Conservation (phyloP, 53 echinoderm and acorn worm genomes). For the Echinarachnius parma region DNA sequence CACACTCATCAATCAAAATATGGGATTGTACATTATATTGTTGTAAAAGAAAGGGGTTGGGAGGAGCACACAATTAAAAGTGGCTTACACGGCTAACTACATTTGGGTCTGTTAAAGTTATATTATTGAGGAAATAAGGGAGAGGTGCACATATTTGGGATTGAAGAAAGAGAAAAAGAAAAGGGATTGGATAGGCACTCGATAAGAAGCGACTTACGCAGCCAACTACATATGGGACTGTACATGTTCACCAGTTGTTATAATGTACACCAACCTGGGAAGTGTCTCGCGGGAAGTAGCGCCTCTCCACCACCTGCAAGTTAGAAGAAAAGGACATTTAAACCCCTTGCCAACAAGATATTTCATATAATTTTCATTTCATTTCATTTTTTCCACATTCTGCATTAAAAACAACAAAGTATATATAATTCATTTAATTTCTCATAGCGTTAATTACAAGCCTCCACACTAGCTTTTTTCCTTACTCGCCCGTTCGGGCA, state of each 20-base stretch:
- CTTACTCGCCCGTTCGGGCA: no score
- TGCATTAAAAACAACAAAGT: no score
- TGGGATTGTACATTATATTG: neutral
- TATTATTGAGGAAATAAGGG: neutral
- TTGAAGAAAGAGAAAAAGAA: neutral
- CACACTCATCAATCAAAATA: no score
- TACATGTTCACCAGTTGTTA: slow-evolving; percentile 42
- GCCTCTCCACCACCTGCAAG: slow-evolving; percentile 86
- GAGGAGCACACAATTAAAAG: neutral
- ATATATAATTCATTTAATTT: no score
- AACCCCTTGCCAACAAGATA: neutral
- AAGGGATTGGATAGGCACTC: neutral
- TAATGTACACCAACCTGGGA: slow-evolving; percentile 63
- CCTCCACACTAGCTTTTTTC: no score
- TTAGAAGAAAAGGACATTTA: neutral
- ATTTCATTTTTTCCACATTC: no score
- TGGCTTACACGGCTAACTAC: slow-evolving; percentile 19
- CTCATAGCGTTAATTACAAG: no score
- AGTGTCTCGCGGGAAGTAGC: slow-evolving; percentile 69
- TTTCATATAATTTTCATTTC: no score
- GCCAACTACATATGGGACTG: slow-evolving; percentile 17
- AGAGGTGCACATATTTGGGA: neutral
- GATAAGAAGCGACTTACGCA: slow-evolving; percentile 11
- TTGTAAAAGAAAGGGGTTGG: neutral
- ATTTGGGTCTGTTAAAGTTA: no score